Conservation (phyloP, 2,888 invertebrate species). For the Caenorhabditis afra region DNA sequence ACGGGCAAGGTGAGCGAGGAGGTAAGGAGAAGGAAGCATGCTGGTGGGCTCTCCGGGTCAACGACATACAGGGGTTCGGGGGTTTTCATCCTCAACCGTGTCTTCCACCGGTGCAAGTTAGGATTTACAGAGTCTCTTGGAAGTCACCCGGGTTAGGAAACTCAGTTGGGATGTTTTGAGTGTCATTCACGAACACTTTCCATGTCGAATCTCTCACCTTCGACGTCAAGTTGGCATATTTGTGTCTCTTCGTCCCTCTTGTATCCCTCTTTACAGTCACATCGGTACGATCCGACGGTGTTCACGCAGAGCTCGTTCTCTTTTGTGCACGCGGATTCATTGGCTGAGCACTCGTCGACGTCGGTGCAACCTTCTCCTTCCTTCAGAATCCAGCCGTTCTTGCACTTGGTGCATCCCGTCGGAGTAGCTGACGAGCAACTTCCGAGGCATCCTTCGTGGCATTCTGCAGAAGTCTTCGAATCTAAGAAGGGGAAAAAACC, state of each 20-base stretch:
- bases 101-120: slow-evolving; percentile 5
- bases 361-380: slow-evolving; percentile 75
- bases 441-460: slow-evolving; percentile 78
- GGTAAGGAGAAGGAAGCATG: slow-evolving; percentile 10
- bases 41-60: too few relatives aligned
- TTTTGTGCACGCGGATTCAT: slow-evolving; percentile 63
- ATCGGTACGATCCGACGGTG: slow-evolving; percentile 73
- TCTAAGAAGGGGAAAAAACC: not conserved
- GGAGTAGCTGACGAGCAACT: slow-evolving; percentile 72
- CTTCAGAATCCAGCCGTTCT: slow-evolving; percentile 72
- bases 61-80: too few relatives aligned
- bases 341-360: slow-evolving; percentile 71
- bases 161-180: not conserved
- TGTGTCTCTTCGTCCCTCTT: slow-evolving; percentile 65
- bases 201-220: slow-evolving; percentile 73
- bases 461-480: slow-evolving; percentile 67
- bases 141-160: too few relatives aligned
- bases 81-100: too few relatives aligned
- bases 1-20: slow-evolving; percentile 26
- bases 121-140: slow-evolving; percentile 8
- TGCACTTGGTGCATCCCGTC: slow-evolving; percentile 75
- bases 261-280: slow-evolving; percentile 77
- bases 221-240: slow-evolving; percentile 76
- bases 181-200: slow-evolving; percentile 8
- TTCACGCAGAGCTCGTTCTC: slow-evolving; percentile 76